Base-by-base conservation (phyloP, 1,140 invertebrate species). In the Ceratosolen fusciceps region DNA sequence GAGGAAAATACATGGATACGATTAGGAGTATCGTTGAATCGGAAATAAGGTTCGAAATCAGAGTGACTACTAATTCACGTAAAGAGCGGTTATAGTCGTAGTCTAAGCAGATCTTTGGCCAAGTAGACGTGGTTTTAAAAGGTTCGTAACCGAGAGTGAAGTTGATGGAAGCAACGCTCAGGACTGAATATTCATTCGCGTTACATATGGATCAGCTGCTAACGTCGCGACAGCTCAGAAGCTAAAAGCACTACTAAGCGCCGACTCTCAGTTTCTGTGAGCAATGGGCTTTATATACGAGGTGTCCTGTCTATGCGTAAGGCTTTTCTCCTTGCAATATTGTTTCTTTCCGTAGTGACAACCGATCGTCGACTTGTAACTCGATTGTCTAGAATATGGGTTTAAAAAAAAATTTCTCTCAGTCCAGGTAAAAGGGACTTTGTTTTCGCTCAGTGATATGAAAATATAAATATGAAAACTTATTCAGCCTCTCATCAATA, bases 201-300 rank as follows among this genome's bases (percentile, higher is more conserved):
- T 89, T 90, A 89, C 89, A 89, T 90, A 89, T 89, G 89, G 89
- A 90, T 89, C 88, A 90, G 85, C 84, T 80, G 74, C 84, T 85
- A 88, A 85, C 83, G 83, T 54, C 80, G 83, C 78, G 77, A 62
- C n/a, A 81, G 76, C 77, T 60, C 14, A 9, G 83, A 77, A 85
- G 77, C 81, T 84, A 84, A 86, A 83, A 86, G 81, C 39, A 43
- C 5, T 43, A 12, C 5, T 43, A 43, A 12, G 39, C 12, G 12
- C 39, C 39, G 39, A 7, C 5, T 43, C 12, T 43, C 5, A 7
- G 39, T 43, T 5, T 43, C 5, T 43, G 52, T 75, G 77, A 80
- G 81, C 74, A 65, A 60, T n/a, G 62, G 31, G 12, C n/a, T 12
- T 31, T 7, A 26, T 14, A 10, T 65, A 31, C 26, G 26, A 54